Evolutionary conservation across 2,888 invertebrate species (phyloP), one percentile per base, ranked within the genome.

Genomic region (Hetaerina titia): DNA sequence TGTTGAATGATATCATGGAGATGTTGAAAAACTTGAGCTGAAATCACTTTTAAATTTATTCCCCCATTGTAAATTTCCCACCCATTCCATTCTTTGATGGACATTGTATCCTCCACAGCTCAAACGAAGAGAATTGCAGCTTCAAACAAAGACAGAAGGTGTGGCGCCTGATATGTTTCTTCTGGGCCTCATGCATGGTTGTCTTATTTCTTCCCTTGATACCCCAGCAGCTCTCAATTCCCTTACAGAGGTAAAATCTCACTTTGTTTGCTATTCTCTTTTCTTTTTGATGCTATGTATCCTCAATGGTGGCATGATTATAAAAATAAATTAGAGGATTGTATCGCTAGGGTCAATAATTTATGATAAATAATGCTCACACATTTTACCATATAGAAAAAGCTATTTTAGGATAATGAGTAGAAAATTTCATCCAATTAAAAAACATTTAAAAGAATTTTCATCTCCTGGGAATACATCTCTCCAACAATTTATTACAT

Each of bases 111-210:
- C 81, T 81, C 31, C 13, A 19, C 96, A 98, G 97, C 97, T 99
- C 96, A 98, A 99, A 96, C 97, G 98, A 88, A 97, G 98, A 95
- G 97, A 97, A 95, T 97, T 97, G 96, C 97, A 98, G 97, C 96
- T 97, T 96, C 97, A 97, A 96, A 97, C 96, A 95, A 97, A 97
- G 96, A 96, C 97, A 96, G 96, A 97, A 97, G 97, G 97, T 90
- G 97, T 97, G 94, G 97, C 98, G 45, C 98, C 98, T 0, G 98
- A 98, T 2, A 97, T 98, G 96, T 98, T 98, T 96, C 97, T 99
- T 96, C 97, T 99, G 95, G 98, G 98, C 95, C 97, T 99, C 96
- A 97, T 99, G 96, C 98, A 98, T 97, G 98, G 98, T 96, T 98
- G 98, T 97, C 98, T 99, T 96, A 64, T 92, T 56, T 92, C 92